Evolutionary conservation across 2,888 invertebrate species (phyloP).

Genomic region (Alcis repandata): DNA sequence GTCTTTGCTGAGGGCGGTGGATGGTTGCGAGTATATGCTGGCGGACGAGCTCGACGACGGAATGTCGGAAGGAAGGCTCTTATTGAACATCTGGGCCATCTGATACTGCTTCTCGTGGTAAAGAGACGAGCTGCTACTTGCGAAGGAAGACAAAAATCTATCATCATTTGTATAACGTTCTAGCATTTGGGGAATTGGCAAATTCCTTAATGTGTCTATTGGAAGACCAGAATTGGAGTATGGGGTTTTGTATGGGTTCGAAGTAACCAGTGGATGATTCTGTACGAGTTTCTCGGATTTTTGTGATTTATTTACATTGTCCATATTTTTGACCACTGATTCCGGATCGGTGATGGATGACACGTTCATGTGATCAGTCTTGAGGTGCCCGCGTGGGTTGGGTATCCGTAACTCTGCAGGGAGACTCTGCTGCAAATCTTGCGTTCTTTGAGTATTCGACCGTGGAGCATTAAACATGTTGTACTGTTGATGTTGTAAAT

Average conservation of each 20-base stretch:
- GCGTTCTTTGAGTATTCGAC: slow-evolving; percentile 64
- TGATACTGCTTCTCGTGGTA: slow-evolving; percentile 88
- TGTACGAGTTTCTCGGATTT: slow-evolving; percentile 75
- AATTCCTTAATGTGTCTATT: slow-evolving; percentile 84
- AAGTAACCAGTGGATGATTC: slow-evolving; percentile 71
- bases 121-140: slow-evolving; percentile 73
- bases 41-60: slow-evolving; percentile 67
- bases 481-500: slow-evolving; percentile 72
- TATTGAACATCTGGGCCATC: slow-evolving; percentile 87
- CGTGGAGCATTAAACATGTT: slow-evolving; percentile 69
- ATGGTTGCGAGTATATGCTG: slow-evolving; percentile 74
- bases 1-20: slow-evolving; percentile 71
- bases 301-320: slow-evolving; percentile 67
- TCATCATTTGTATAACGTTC: slow-evolving; percentile 87
- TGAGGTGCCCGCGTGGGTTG: slow-evolving; percentile 73
- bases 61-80: slow-evolving; percentile 75
- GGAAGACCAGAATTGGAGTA: slow-evolving; percentile 75
- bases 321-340: slow-evolving; percentile 65
- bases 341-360: slow-evolving; percentile 63
- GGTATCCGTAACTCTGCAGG: slow-evolving; percentile 77
- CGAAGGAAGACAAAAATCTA: slow-evolving; percentile 82
- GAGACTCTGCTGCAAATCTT: slow-evolving; percentile 72
- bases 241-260: slow-evolving; percentile 77
- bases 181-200: slow-evolving; percentile 87
- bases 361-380: slow-evolving; percentile 66